Evolutionary conservation across 53 echinoderm and acorn worm species (phyloP).

Genomic region (Crossaster papposus): DNA sequence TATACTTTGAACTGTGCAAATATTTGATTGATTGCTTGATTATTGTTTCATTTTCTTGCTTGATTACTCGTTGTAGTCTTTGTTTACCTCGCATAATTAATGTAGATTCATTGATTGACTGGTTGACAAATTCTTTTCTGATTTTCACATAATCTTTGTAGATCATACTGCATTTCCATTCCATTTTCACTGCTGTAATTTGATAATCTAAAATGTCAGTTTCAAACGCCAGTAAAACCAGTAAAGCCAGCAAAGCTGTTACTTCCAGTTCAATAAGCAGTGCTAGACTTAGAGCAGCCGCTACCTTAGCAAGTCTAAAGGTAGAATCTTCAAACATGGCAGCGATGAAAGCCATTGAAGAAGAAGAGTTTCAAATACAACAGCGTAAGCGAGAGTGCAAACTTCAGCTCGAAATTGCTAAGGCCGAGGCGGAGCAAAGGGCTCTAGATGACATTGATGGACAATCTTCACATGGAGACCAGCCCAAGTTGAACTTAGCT

Average conservation of each 20-base stretch:
- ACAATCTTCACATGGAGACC: neutral
- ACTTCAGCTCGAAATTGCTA: conserved; percentile 9
- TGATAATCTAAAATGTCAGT: neutral
- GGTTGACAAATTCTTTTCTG: neutral
- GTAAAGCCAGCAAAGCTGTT: neutral
- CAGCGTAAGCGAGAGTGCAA: conserved; percentile 18
- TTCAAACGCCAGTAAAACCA: neutral
- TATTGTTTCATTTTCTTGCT: no score
- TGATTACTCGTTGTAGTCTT: neutral
- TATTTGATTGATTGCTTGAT: no score
- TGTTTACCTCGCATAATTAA: neutral
- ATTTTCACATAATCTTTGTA: no score
- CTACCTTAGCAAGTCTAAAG: neutral
- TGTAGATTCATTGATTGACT: neutral
- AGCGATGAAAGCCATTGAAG: neutral
- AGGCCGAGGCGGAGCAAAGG: conserved; percentile 10
- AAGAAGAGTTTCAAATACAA: conserved; percentile 9
- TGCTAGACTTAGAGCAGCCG: neutral
- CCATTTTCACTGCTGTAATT: neutral
- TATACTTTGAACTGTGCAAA: no score
- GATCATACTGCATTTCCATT: neutral
- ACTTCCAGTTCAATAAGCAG: neutral
- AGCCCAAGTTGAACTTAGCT: neutral
- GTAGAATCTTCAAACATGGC: neutral
- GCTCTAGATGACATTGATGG: neutral